Evolutionary conservation across 2,797 vertebrate species (phyloP).

Genomic region (Taenioides sp.): DNA sequence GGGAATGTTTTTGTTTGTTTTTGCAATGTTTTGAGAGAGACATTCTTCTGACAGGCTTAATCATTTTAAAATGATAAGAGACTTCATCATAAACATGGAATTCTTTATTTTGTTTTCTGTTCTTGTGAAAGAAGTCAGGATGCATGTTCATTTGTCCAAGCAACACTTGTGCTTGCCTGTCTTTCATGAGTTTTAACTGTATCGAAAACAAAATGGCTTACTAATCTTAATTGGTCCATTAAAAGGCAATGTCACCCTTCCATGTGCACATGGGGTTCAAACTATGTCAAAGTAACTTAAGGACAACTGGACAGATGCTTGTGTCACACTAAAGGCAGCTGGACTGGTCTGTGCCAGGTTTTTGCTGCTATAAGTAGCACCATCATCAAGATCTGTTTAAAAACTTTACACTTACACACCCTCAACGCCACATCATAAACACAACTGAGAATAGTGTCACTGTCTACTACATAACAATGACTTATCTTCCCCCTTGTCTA

Average conservation of each 20-base stretch:
- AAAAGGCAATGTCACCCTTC: background rate
- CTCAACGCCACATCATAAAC: background rate
- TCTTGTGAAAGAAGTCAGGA: too few relatives aligned
- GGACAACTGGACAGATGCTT: conserved; percentile 5
- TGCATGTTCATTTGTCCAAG: too few relatives aligned
- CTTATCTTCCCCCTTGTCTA: background rate
- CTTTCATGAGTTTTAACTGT: background rate
- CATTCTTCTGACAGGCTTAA: background rate
- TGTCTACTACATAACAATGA: background rate
- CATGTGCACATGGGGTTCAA: conserved; percentile 2
- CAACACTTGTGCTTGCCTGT: too few relatives aligned
- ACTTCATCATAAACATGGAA: too few relatives aligned
- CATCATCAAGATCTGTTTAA: conserved; percentile 1
- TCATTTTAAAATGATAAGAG: too few relatives aligned
- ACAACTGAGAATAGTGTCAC: background rate
- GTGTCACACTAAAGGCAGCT: background rate
- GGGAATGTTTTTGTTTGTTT: background rate
- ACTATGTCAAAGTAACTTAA: background rate
- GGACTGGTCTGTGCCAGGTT: conserved; percentile 3
- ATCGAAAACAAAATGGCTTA: background rate
- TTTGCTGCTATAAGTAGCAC: background rate
- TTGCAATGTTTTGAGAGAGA: background rate
- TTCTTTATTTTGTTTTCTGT: too few relatives aligned
- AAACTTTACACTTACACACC: background rate
- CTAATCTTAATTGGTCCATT: background rate